Conservation (phyloP, 2,888 invertebrate species). For the Hedychridium roseum region DNA sequence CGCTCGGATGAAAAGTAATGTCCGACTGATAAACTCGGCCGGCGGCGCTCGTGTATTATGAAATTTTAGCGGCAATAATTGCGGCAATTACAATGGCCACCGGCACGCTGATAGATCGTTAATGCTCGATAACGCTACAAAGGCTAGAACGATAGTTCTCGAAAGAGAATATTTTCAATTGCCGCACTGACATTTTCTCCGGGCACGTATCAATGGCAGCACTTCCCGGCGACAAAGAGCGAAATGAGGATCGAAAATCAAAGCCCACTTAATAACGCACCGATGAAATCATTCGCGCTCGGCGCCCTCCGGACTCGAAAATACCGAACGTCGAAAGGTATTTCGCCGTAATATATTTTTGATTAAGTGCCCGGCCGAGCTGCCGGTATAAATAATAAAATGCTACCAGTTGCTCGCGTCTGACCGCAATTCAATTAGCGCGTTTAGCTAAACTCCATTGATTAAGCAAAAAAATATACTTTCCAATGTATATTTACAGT, state of each 20-base stretch:
- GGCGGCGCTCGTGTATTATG: too few species aligned
- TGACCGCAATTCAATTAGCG: slow-evolving; percentile 38
- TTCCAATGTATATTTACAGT: too few species aligned
- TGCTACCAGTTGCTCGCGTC: slow-evolving; percentile 38
- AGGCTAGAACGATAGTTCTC: slow-evolving; percentile 40
- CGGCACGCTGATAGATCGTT: slow-evolving; percentile 2
- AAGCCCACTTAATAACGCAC: slow-evolving; percentile 48
- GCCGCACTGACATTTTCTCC: slow-evolving; percentile 10
- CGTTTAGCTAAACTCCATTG: too few species aligned
- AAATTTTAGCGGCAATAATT: too few species aligned
- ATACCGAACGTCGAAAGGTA: slow-evolving; percentile 39
- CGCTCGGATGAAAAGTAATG: too few species aligned
- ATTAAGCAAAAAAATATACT: too few species aligned
- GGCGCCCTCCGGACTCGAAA: slow-evolving; percentile 38
- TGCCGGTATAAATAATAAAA: slow-evolving; percentile 42
- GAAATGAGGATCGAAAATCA: slow-evolving; percentile 48
- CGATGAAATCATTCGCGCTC: slow-evolving; percentile 45
- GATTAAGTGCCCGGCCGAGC: slow-evolving; percentile 37
- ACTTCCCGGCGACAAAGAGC: slow-evolving; percentile 37
- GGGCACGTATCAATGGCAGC: not conserved
- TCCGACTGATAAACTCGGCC: too few species aligned
- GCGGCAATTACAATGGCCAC: too few species aligned
- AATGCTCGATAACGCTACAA: slow-evolving; percentile 41
- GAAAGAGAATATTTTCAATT: slow-evolving; percentile 47
- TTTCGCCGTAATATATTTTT: slow-evolving; percentile 41